Percentiles rank a stretch among this genome's conserved stretches.
phyloP scores from a whole-genome alignment of 2,797 vertebrate species.

The Tapirus indicus region DNA sequence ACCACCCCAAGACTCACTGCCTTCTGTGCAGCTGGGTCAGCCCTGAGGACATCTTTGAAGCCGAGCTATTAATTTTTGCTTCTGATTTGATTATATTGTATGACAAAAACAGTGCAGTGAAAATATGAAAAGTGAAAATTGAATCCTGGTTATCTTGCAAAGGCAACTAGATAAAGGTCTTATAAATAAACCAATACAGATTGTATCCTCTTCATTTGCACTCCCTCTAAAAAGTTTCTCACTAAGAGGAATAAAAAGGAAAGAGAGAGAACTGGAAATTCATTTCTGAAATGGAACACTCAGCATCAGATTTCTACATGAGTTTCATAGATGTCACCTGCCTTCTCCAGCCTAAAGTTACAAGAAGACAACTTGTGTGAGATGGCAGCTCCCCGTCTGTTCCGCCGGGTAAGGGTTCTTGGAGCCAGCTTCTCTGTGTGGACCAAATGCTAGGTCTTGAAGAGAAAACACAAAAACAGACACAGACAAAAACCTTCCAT shows the following conservation, averaged over 20 bases:
- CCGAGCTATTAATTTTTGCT: slow-evolving; percentile 62
- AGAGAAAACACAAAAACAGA: not conserved
- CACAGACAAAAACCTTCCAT: not conserved
- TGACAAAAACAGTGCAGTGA: not conserved
- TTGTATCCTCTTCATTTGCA: not conserved
- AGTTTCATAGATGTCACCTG: not conserved
- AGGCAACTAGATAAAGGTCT: slow-evolving; percentile 55
- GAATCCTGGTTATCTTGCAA: slow-evolving; percentile 65
- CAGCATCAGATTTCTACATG: not conserved
- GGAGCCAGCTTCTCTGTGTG: not conserved
- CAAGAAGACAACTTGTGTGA: not conserved
- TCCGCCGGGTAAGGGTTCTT: not conserved
- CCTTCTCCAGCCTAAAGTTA: not conserved
- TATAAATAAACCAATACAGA: slow-evolving; percentile 1
- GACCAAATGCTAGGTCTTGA: not conserved
- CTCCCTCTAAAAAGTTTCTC: not conserved
- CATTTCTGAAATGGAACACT: not conserved
- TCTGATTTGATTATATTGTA: slow-evolving; percentile 61
- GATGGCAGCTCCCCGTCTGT: not conserved
- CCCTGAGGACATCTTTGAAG: not conserved
- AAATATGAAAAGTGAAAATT: slow-evolving; percentile 63
- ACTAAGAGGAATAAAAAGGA: slow-evolving; percentile 21
- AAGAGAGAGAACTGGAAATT: not conserved
- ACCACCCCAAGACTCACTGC: not conserved
- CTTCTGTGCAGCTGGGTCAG: not conserved